Evolutionary conservation across 2,888 invertebrate genomes (phyloP).

Genomic region (Vesta saturnalis): DNA sequence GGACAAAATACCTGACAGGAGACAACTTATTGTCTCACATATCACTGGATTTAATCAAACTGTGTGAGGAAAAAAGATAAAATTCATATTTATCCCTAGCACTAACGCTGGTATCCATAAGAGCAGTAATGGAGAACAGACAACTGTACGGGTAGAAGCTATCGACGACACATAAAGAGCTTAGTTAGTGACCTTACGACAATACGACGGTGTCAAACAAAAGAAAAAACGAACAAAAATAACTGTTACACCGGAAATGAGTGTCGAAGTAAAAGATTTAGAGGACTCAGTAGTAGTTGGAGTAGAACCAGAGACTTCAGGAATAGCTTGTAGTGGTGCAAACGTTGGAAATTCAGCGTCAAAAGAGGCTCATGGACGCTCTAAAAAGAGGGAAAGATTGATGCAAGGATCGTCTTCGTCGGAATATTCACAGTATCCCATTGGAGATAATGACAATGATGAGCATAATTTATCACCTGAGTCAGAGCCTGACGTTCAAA

Average conservation of each 20-base stretch:
- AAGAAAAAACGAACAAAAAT: background rate
- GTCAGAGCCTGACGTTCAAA: no score
- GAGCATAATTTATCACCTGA: no score
- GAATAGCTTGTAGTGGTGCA: no score
- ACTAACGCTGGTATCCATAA: background rate
- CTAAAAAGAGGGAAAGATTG: background rate
- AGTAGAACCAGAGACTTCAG: background rate
- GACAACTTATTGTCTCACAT: background rate
- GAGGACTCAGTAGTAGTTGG: background rate
- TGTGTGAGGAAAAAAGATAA: background rate
- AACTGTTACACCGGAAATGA: slow-evolving; percentile 1
- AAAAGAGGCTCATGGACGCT: background rate
- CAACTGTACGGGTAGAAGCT: no score
- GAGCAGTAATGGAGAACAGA: no score
- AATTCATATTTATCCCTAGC: background rate
- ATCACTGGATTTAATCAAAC: background rate
- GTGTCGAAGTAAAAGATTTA: background rate
- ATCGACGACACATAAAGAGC: background rate
- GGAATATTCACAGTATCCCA: background rate
- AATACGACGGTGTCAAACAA: background rate
- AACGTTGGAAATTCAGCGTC: background rate
- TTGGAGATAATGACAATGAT: no score
- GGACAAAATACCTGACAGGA: background rate
- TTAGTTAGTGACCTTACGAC: background rate
- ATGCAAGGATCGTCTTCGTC: background rate